Percentiles rank a stretch among this genome's conserved stretches.
These are phyloP conservation scores for Scaptomyza tumidula DNA, from an alignment of 2,888 invertebrate genomes.

Conservation along the genomic window DNA sequence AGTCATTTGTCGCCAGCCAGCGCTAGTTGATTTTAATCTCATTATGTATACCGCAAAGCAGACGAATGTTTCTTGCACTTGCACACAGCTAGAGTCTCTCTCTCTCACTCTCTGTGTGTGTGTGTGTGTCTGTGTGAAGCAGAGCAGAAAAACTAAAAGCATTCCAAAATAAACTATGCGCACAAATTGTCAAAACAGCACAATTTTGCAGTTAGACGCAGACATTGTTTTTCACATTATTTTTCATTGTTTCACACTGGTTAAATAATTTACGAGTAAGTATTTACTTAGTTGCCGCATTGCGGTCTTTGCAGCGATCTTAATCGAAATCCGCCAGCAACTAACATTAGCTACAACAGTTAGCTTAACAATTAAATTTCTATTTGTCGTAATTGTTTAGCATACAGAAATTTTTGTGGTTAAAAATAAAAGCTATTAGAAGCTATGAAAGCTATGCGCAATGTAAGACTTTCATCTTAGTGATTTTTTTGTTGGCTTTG, in stretches of 20 bases:
- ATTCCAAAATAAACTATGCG: slow-evolving; percentile 56
- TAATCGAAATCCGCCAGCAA: slow-evolving; percentile 6
- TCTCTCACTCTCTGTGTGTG: background rate
- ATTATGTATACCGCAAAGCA: slow-evolving; percentile 48
- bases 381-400: slow-evolving; percentile 6
- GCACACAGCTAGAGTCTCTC: slow-evolving; percentile 6
- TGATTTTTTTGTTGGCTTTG: background rate
- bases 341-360: slow-evolving; percentile 7
- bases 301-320: slow-evolving; percentile 3
- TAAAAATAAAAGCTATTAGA: background rate
- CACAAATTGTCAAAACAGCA: slow-evolving; percentile 55
- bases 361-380: slow-evolving; percentile 31
- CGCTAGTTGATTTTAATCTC: slow-evolving; percentile 68
- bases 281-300: slow-evolving; percentile 22
- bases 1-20: slow-evolving; percentile 69
- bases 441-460: background rate
- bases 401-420: slow-evolving; percentile 2
- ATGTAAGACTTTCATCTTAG: background rate
- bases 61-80: slow-evolving; percentile 40
- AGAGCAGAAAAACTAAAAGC: slow-evolving; percentile 68
- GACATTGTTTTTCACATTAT: slow-evolving; percentile 30
- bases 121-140: slow-evolving; percentile 53
- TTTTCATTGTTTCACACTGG: slow-evolving; percentile 54
- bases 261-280: slow-evolving; percentile 41
- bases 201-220: slow-evolving; percentile 48